Conservation (phyloP, 2,113 vertebrate genomes). For the Varanus salvator region DNA sequence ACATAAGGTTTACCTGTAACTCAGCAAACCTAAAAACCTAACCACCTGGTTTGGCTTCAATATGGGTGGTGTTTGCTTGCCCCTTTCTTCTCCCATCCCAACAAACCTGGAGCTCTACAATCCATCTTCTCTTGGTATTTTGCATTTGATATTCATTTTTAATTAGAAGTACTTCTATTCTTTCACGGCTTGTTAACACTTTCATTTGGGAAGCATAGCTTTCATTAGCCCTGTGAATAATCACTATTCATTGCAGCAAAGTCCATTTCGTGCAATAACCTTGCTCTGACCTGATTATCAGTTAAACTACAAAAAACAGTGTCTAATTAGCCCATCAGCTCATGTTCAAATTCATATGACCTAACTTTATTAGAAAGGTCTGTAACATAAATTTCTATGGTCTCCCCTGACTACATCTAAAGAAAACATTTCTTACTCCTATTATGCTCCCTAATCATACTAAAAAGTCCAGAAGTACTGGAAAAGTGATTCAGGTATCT, state of each 20-base stretch:
- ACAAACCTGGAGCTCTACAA: background rate
- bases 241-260: conserved; percentile 30
- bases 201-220: conserved; percentile 34
- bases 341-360: conserved; percentile 37
- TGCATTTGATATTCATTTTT: conserved; percentile 38
- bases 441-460: background rate
- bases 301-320: conserved; percentile 36
- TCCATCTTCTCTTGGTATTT: conserved; percentile 24
- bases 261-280: conserved; percentile 41
- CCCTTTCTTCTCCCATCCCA: background rate
- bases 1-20: background rate
- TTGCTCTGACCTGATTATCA: conserved; percentile 38
- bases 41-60: background rate
- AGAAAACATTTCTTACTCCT: background rate
- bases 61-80: background rate
- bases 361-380: conserved; percentile 22
- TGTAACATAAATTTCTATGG: conserved; percentile 17
- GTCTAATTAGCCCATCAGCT: conserved; percentile 34
- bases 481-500: background rate
- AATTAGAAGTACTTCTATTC: conserved; percentile 26
- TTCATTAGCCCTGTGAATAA: conserved; percentile 28
- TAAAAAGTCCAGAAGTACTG: background rate
- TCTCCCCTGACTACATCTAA: conserved; percentile 4
- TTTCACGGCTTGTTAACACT: conserved; percentile 29
- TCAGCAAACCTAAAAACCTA: background rate